phyloP scores from a whole-genome alignment of 2,888 invertebrate species.

The Eupeodes luniger region DNA sequence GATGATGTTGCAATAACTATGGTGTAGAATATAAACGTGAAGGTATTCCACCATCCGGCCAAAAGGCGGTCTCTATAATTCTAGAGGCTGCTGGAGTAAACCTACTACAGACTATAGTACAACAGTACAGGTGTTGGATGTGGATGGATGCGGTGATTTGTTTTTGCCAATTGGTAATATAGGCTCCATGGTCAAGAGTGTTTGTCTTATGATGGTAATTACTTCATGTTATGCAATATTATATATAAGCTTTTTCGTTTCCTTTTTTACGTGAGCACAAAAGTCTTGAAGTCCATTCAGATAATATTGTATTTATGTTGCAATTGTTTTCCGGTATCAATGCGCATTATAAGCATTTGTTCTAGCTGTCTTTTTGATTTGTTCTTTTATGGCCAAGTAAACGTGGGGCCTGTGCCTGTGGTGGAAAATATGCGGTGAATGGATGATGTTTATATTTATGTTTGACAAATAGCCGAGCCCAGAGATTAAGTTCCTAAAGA shows the following conservation, averaged over 20 bases:
- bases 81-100: no score
- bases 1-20: slow-evolving; percentile 46
- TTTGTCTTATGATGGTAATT: slow-evolving; percentile 70
- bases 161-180: slow-evolving; percentile 74
- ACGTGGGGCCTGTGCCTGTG: neutral
- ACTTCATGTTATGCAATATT: slow-evolving; percentile 67
- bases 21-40: slow-evolving; percentile 48
- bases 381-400: slow-evolving; percentile 27
- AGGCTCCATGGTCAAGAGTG: slow-evolving; percentile 72
- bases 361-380: slow-evolving; percentile 5
- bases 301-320: slow-evolving; percentile 23
- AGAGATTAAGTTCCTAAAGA: slow-evolving; percentile 42
- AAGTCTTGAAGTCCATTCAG: slow-evolving; percentile 24
- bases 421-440: slow-evolving; percentile 36
- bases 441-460: slow-evolving; percentile 71
- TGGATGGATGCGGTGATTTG: slow-evolving; percentile 73
- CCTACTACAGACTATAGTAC: no score
- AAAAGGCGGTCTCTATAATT: slow-evolving; percentile 2
- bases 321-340: slow-evolving; percentile 62
- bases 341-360: slow-evolving; percentile 1
- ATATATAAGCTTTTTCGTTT: slow-evolving; percentile 46
- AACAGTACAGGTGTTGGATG: slow-evolving; percentile 67
- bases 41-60: slow-evolving; percentile 51
- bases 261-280: neutral
- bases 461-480: slow-evolving; percentile 52